phyloP scores from a whole-genome alignment of 2,888 invertebrate species.

The Lithophane semibrunnea region DNA sequence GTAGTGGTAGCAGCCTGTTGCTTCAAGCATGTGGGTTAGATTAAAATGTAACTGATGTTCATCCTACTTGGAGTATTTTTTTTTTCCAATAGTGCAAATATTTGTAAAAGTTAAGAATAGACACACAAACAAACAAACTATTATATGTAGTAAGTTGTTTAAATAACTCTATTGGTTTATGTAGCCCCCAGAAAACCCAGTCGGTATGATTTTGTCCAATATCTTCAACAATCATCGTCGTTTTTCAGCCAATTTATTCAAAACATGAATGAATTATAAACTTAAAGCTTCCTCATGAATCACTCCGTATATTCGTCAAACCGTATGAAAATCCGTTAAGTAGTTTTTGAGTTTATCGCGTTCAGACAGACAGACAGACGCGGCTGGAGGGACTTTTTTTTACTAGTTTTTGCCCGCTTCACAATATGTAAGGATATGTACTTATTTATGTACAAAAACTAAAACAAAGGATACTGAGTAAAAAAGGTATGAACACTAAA shows the following conservation, averaged over 20 bases:
- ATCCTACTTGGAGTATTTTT: no score
- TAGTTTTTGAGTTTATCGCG: background rate
- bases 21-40: no score
- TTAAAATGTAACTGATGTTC: no score
- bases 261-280: background rate
- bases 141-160: no score
- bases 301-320: background rate
- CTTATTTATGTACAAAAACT: no score
- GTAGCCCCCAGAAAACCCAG: background rate
- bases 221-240: background rate
- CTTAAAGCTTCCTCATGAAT: background rate
- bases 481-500: background rate
- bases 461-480: background rate
- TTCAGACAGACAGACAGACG: background rate
- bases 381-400: background rate
- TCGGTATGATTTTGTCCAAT: background rate
- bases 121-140: no score
- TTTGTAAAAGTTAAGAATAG: no score
- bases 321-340: background rate
- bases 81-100: no score
- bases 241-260: background rate
- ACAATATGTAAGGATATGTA: no score
- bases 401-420: background rate
- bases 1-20: no score
- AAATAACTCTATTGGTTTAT: background rate